Percentiles rank a stretch among this genome's conserved stretches.
Conservation (phyloP, 2,797 vertebrate genomes). For the Falco novaeseelandiae region DNA sequence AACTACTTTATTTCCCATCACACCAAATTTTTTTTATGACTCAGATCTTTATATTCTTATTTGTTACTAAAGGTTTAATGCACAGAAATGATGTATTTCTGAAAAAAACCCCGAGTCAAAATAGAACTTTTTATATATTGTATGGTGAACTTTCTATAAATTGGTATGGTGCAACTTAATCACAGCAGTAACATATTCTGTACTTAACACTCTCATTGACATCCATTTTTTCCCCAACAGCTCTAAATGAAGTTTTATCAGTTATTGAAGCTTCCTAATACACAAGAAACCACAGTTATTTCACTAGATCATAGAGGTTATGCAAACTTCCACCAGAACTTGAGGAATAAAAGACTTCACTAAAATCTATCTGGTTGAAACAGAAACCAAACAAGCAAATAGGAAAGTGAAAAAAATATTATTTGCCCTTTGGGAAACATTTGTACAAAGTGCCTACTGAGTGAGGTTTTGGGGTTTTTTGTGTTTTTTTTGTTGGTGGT, state of each 20-base stretch:
- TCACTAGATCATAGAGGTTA: not conserved
- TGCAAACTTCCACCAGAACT: not conserved
- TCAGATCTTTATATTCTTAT: not conserved
- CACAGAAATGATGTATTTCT: not conserved
- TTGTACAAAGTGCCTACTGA: not conserved
- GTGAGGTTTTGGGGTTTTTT: not conserved
- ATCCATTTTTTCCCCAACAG: not conserved
- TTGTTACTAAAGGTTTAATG: not conserved
- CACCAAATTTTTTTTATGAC: not conserved
- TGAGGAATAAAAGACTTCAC: not conserved
- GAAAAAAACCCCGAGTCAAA: not conserved
- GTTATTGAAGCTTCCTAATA: not conserved
- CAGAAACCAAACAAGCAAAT: not conserved
- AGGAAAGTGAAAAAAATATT: not conserved
- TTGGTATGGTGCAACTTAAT: not conserved
- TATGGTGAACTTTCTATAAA: not conserved
- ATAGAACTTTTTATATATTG: not conserved
- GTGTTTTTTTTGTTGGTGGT: fast-evolving
- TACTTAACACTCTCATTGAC: not conserved
- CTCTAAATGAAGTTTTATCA: not conserved
- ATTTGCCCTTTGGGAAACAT: not conserved
- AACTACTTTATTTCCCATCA: not conserved
- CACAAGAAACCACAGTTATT: not conserved
- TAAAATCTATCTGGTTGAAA: not conserved
- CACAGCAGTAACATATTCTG: not conserved